Evolutionary conservation across 2,113 vertebrate species (phyloP).

Genomic region (Abramis brama): DNA sequence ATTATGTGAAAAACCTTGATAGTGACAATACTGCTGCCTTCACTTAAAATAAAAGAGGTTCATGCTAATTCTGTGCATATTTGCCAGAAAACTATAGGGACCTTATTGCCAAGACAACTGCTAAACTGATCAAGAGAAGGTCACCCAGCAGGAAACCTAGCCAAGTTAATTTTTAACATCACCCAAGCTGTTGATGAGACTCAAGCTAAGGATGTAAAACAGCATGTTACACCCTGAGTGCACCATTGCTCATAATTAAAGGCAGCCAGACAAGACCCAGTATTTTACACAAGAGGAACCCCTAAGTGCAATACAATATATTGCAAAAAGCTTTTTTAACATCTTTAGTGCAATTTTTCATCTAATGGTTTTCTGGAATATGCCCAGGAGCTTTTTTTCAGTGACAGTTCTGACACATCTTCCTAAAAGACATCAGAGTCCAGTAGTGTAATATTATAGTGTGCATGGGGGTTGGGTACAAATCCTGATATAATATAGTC

Average conservation of each 20-base stretch:
- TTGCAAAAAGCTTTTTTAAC: background rate
- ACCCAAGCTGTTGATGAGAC: slow-evolving; percentile 36
- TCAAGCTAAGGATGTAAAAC: slow-evolving; percentile 37
- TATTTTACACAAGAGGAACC: background rate
- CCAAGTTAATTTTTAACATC: slow-evolving; percentile 37
- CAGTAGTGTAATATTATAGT: background rate
- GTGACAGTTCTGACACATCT: background rate
- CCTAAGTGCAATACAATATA: background rate
- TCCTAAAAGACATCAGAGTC: background rate
- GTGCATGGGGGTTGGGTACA: background rate
- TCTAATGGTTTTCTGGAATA: background rate
- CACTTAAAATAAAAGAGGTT: slow-evolving; percentile 6
- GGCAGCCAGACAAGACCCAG: background rate
- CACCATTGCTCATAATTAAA: slow-evolving; percentile 30
- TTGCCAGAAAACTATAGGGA: background rate
- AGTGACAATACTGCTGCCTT: background rate
- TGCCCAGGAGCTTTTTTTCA: background rate
- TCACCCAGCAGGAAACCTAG: slow-evolving; percentile 36
- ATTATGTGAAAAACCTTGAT: background rate
- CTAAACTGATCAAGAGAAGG: slow-evolving; percentile 39
- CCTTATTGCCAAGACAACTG: slow-evolving; percentile 34
- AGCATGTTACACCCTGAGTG: slow-evolving; percentile 33
- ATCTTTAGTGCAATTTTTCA: background rate
- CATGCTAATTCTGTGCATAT: slow-evolving; percentile 10
- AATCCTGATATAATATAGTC: background rate